Evolutionary conservation across 2,113 vertebrate genomes (phyloP), one percentile per base, ranked within the genome.

Genomic region (Anguilla japonica): DNA sequence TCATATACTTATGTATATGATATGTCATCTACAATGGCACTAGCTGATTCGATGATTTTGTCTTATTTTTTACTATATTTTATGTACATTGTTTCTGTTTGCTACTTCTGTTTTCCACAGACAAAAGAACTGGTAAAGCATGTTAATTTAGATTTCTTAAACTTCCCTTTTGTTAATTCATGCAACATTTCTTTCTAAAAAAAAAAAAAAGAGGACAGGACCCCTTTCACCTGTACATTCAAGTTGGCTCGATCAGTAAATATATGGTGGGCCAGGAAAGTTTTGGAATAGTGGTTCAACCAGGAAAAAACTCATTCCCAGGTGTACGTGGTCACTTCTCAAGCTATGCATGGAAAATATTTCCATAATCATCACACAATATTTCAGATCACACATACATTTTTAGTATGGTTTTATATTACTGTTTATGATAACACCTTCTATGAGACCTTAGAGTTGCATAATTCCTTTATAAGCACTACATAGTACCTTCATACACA

Each of bases 111-210:
- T 11, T 16, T 57, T n/a, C 7, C 50, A 29, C 20, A 67, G 22
- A 67, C 22, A 84, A 71, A 41, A 60, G 84, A 81, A 57, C 71
- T 85, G 78, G 50, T 53, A 53, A 79, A 78, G 71, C 84, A 50
- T 79, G 89, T 88, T 84, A 79, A 87, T 90, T 85, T 81, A 87
- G 57, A 83, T 75, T 79, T 40, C 84, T 81, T 71, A 39, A 40
- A 82, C 5, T 4, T 88, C 90, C 85, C 83, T 89, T 89, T 87
- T 92, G 92, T 92, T 91, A 89, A 91, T 91, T 93, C 95, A 95
- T 95, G 95, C 95, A 95, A 87, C 88, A 85, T 84, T 85, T 89
- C n/a, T 29, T 87, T 46, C 8, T 90, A 88, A 63, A 81, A 78
- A 84, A 63, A 81, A 78, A 84, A 83, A 82, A 83, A 41, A 34